These are phyloP conservation scores for Oostethus manadensis DNA, from an alignment of 2,113 vertebrate species.

Conservation along the genomic window DNA sequence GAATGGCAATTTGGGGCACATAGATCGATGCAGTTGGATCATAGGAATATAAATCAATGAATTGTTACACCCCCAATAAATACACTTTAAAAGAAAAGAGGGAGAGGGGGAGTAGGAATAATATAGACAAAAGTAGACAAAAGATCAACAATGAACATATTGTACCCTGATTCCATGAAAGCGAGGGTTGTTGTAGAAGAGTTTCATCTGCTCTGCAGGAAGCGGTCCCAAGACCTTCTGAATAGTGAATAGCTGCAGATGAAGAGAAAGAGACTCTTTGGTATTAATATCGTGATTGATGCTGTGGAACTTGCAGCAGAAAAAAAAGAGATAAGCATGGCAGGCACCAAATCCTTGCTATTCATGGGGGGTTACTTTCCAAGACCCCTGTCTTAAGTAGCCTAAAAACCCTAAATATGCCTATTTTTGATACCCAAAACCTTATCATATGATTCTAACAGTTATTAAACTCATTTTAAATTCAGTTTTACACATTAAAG, in stretches of 20 bases:
- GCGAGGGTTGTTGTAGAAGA: constrained; percentile 97
- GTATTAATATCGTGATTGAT: not conserved
- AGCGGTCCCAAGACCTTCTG: constrained; percentile 95
- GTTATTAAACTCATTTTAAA: too few relatives aligned
- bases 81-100: not conserved
- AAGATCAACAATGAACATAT: not conserved
- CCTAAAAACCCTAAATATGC: too few relatives aligned
- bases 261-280: constrained; percentile 5
- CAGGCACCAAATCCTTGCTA: too few relatives aligned
- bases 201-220: constrained; percentile 96
- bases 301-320: not conserved
- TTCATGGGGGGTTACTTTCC: not conserved
- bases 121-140: not conserved
- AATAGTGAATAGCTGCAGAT: constrained; percentile 88
- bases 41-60: too few relatives aligned
- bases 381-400: too few relatives aligned
- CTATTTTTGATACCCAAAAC: too few relatives aligned
- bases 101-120: constrained; percentile 4
- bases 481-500: too few relatives aligned
- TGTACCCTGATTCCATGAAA: constrained; percentile 93
- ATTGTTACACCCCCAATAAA: too few relatives aligned
- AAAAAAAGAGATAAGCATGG: not conserved
- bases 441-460: too few relatives aligned
- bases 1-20: too few relatives aligned
- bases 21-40: too few relatives aligned